Base-by-base conservation (phyloP, 2,113 vertebrate genomes). In the Salvelinus namaycush region DNA sequence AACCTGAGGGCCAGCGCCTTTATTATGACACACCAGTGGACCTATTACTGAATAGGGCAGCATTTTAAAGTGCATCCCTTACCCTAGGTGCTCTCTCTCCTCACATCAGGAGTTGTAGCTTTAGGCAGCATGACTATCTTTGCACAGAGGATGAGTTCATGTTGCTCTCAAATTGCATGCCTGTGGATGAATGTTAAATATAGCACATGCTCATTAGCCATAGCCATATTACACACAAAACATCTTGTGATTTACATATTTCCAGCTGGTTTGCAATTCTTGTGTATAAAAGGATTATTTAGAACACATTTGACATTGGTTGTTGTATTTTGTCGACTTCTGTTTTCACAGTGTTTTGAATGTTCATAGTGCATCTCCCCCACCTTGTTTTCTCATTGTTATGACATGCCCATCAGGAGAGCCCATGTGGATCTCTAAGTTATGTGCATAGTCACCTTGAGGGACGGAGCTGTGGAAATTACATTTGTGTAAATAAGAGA, bases 391-490 rank as follows among this genome's bases (percentile, higher is more conserved):
- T 9, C 6, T 69, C 16, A 34, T 60, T 70, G 66, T 51, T 44
- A 71, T 59, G 16, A 49, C n/a, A 67, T 73, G 78, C 78, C 84
- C 76, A 51, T 77, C 79, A 60, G 76, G 76, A 88, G 80, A 71
- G 73, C 75, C 80, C 49, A 2, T 31, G 48, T 34, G 74, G 84
- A 68, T 82, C 71, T 85, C 66, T 87, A 87, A 89, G 76, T 88
- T 85, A 89, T 88, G 82, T 82, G 80, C 74, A 78, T 84, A 84
- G 82, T 92, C 88, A 91, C 91, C 91, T 92, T 94, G 92, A 90
- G 74, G 74, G 81, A 88, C 81, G 65, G 72, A 70, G 77, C 83
- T 57, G 75, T 68, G 83, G 79, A 89, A 89, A 92, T 91, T 83
- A 81, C 86, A 89, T 92, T 89, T 90, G 86, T 89, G 88, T 81